A percentile compares a stretch with the other conserved stretches of the same genome.
phyloP scores from a whole-genome alignment of 2,888 invertebrate genomes.

The Amiota communis region DNA sequence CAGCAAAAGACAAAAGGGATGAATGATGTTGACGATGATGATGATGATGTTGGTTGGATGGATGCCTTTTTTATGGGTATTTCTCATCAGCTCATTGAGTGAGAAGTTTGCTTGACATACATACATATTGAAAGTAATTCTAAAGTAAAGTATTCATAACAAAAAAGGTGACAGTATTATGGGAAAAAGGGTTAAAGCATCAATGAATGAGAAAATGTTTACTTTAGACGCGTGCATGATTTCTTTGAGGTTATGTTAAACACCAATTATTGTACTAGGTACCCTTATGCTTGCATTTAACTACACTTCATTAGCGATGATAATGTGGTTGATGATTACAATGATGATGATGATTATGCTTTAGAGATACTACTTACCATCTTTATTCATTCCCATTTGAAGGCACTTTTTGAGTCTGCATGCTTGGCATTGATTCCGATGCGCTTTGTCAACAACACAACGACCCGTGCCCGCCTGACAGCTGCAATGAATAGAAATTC shows the following conservation, averaged over 20 bases:
- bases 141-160: too few species aligned
- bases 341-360: conserved; percentile 13
- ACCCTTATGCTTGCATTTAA: conserved; percentile 29
- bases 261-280: conserved; percentile 53
- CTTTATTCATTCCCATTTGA: conserved; percentile 99
- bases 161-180: conserved; percentile 5
- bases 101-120: conserved; percentile 1
- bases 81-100: neutral
- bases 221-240: conserved; percentile 50
- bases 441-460: conserved; percentile 98
- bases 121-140: too few species aligned
- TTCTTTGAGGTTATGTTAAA: conserved; percentile 52
- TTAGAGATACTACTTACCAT: conserved; percentile 83
- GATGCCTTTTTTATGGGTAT: neutral
- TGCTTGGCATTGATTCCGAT: conserved; percentile 99
- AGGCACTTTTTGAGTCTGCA: conserved; percentile 98
- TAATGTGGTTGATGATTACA: conserved; percentile 32
- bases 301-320: conserved; percentile 58
- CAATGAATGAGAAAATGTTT: conserved; percentile 39
- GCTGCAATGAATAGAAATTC: conserved; percentile 75
- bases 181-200: conserved; percentile 43
- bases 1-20: conserved; percentile 31
- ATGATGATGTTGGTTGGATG: neutral
- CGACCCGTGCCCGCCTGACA: conserved; percentile 99
- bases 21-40: neutral